phyloP scores from a whole-genome alignment of 2,113 vertebrate species.

The Entelurus aequoreus region DNA sequence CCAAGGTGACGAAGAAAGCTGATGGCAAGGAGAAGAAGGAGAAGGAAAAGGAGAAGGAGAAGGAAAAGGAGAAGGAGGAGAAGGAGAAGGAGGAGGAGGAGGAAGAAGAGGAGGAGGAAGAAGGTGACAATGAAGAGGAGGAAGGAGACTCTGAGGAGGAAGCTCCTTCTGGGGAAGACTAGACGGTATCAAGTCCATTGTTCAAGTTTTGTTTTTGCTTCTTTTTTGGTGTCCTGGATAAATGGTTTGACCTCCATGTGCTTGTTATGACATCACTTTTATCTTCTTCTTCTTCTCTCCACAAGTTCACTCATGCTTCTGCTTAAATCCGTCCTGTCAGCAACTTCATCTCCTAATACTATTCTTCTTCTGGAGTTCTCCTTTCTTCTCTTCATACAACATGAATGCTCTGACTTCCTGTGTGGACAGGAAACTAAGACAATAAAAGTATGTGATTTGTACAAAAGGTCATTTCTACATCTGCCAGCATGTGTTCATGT shows the following conservation, averaged over 20 bases:
- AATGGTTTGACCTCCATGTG: constrained; percentile 66
- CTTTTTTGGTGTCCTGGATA: constrained; percentile 65
- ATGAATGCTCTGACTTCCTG: no score
- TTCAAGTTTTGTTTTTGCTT: constrained; percentile 32
- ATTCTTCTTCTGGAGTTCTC: no score
- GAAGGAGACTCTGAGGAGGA: constrained; percentile 97
- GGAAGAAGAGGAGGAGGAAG: constrained; percentile 77
- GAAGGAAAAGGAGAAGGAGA: constrained; percentile 75
- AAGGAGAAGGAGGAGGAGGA: constrained; percentile 63
- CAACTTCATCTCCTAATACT: no score
- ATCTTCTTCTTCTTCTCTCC: constrained; percentile 7
- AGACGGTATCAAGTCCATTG: constrained; percentile 58
- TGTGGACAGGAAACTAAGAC: no score
- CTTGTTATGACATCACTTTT: constrained; percentile 28
- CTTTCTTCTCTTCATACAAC: no score
- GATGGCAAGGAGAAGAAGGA: constrained; percentile 63
- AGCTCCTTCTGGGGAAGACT: constrained; percentile 94
- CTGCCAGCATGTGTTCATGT: constrained; percentile 23
- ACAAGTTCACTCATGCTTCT: neutral
- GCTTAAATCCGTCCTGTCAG: neutral
- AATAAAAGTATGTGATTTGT: no score
- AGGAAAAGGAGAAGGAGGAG: constrained; percentile 86
- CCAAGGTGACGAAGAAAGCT: constrained; percentile 81
- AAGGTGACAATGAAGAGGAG: constrained; percentile 76
- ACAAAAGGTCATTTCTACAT: neutral